Percentiles rank a stretch among this genome's conserved stretches.
Conservation (phyloP, 1,140 invertebrate genomes). For the Drosophila ananassae region DNA sequence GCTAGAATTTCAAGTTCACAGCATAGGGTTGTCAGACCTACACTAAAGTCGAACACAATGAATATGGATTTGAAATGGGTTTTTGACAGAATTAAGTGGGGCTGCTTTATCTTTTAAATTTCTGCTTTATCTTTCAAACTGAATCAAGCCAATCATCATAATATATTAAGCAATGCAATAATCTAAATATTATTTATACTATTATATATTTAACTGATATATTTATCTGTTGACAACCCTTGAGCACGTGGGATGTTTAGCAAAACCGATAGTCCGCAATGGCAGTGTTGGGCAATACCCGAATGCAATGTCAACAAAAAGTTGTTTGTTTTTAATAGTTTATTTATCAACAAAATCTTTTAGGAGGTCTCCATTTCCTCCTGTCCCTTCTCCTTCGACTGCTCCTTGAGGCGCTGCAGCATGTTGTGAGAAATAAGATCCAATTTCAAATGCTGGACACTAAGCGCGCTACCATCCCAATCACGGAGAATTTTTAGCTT, state of each 20-base stretch:
- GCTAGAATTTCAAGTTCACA: constrained; percentile 57
- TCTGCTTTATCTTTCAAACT: too few species aligned
- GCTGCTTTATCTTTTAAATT: background rate
- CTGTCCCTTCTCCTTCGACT: background rate
- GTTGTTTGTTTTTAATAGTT: constrained; percentile 15
- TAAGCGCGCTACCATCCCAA: constrained; percentile 82
- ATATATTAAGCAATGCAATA: too few species aligned
- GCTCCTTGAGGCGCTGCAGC: constrained; percentile 65
- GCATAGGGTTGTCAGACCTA: constrained; percentile 19
- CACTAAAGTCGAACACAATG: background rate
- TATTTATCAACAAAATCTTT: constrained; percentile 2
- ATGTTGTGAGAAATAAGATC: constrained; percentile 76
- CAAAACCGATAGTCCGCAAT: background rate
- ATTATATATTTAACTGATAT: background rate
- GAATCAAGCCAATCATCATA: too few species aligned
- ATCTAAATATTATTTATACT: too few species aligned
- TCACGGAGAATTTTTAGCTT: constrained; percentile 74
- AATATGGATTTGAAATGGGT: background rate
- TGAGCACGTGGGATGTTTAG: background rate
- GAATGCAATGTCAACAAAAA: constrained; percentile 15
- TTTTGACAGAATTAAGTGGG: background rate
- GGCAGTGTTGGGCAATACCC: constrained; percentile 21
- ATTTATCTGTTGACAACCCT: constrained; percentile 1
- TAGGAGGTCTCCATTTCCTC: constrained; percentile 56
- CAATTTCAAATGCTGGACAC: constrained; percentile 80